Percentiles rank a stretch among this genome's conserved stretches.
These are phyloP conservation scores for Nasonovia ribisnigri DNA, from an alignment of 2,888 invertebrate species.

Conservation along the genomic window DNA sequence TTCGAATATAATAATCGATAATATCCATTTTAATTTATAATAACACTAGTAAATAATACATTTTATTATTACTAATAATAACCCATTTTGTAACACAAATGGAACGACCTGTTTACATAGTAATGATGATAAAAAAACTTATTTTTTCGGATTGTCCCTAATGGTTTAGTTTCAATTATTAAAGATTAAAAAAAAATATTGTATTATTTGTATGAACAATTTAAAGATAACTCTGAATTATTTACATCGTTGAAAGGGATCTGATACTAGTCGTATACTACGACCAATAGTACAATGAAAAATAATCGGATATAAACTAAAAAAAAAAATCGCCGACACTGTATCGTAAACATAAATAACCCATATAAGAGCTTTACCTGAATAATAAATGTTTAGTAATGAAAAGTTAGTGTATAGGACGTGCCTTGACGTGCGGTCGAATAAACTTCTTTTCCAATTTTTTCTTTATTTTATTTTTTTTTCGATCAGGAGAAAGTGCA, in stretches of 20 bases:
- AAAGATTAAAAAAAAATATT: not conserved
- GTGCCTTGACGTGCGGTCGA: not conserved
- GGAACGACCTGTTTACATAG: not conserved
- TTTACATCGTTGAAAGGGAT: not conserved
- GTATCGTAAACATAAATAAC: constrained; percentile 30
- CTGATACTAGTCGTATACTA: too few species aligned
- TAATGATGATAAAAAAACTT: not conserved
- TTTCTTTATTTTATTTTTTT: not conserved
- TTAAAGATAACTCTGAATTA: not conserved
- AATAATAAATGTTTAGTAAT: constrained; percentile 48
- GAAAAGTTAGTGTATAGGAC: constrained; percentile 14
- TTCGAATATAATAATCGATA: not conserved
- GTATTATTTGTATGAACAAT: not conserved
- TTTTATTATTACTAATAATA: not conserved
- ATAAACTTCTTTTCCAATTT: constrained; percentile 21
- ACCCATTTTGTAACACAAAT: not conserved
- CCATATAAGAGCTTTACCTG: constrained; percentile 14
- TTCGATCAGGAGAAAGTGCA: not conserved
- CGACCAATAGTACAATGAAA: not conserved
- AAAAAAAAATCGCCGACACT: not conserved
- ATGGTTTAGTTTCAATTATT: not conserved
- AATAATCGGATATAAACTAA: constrained; percentile 35
- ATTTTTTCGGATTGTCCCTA: not conserved
- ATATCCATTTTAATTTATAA: not conserved
- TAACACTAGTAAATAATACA: not conserved